Evolutionary conservation across 2,888 invertebrate species (phyloP).

Genomic region (Endomychus coccineus): DNA sequence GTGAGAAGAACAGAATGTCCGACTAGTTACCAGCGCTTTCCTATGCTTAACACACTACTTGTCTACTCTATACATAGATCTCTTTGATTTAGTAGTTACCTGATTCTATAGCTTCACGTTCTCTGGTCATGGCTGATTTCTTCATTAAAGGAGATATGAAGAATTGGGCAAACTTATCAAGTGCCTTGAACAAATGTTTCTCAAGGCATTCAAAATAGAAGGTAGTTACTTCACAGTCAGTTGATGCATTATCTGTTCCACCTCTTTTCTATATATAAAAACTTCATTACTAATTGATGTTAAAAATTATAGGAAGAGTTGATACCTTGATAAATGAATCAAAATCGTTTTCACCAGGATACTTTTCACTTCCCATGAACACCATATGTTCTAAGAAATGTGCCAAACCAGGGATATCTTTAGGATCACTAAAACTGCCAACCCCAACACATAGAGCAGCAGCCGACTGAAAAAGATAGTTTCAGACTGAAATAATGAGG

Average conservation of each 20-base stretch:
- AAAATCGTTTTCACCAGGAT: constrained; percentile 78
- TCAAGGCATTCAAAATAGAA: constrained; percentile 87
- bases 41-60: too few relatives aligned
- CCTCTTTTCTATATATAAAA: constrained; percentile 57
- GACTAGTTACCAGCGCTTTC: too few relatives aligned
- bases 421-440: constrained; percentile 73
- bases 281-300: neutral
- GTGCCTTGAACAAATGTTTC: constrained; percentile 63
- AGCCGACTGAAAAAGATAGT: constrained; percentile 51
- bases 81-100: too few relatives aligned
- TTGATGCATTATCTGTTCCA: constrained; percentile 80
- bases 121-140: constrained; percentile 76
- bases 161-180: constrained; percentile 85
- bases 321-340: constrained; percentile 66
- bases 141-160: constrained; percentile 81
- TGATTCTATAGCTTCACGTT: constrained; percentile 81
- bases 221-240: constrained; percentile 78
- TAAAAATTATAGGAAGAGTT: neutral
- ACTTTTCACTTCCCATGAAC: constrained; percentile 90
- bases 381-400: constrained; percentile 90
- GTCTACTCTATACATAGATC: too few relatives aligned
- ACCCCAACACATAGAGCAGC: constrained; percentile 69
- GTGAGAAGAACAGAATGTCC: too few relatives aligned
- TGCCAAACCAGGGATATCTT: constrained; percentile 68
- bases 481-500: constrained; percentile 4